These are phyloP conservation scores for Micropoecilia bifurca DNA, from an alignment of 2,797 vertebrate genomes.

Conservation along the genomic window DNA sequence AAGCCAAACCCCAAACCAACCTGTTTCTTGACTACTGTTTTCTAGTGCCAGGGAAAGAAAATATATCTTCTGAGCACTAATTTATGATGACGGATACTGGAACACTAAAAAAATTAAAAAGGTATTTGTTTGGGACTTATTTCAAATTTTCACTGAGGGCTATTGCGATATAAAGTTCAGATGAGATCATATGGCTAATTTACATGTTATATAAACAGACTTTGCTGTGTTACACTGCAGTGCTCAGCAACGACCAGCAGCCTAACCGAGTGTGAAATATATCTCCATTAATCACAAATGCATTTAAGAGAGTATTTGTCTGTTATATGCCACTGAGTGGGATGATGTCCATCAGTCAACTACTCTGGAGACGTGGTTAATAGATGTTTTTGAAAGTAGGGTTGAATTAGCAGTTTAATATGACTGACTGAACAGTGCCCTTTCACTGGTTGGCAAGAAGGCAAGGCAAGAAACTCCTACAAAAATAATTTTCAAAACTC, in stretches of 20 bases:
- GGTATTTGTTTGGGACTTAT: slow-evolving; percentile 30
- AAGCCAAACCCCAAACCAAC: slow-evolving; percentile 61
- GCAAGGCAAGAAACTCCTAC: background rate
- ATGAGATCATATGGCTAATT: slow-evolving; percentile 54
- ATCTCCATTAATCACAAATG: slow-evolving; percentile 5
- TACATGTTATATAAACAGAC: slow-evolving; percentile 50
- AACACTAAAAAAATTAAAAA: slow-evolving; percentile 32
- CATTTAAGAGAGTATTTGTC: slow-evolving; percentile 27
- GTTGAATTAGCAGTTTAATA: slow-evolving; percentile 17
- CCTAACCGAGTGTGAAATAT: slow-evolving; percentile 40
- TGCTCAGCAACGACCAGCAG: slow-evolving; percentile 32
- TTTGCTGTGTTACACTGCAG: slow-evolving; percentile 34
- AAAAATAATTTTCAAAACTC: background rate
- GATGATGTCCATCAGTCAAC: slow-evolving; percentile 31
- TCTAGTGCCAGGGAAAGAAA: slow-evolving; percentile 52
- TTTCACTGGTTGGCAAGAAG: background rate
- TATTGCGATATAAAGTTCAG: slow-evolving; percentile 28
- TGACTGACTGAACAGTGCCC: background rate
- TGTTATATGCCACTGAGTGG: slow-evolving; percentile 42
- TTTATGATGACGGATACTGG: slow-evolving; percentile 45
- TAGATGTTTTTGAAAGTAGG: slow-evolving; percentile 32
- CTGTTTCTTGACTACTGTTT: slow-evolving; percentile 58
- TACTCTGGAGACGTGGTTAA: slow-evolving; percentile 18
- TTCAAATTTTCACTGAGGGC: slow-evolving; percentile 36
- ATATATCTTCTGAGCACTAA: slow-evolving; percentile 35